These are phyloP conservation scores for Dryadula phaetusa DNA, from an alignment of 2,888 invertebrate species.

Conservation along the genomic window DNA sequence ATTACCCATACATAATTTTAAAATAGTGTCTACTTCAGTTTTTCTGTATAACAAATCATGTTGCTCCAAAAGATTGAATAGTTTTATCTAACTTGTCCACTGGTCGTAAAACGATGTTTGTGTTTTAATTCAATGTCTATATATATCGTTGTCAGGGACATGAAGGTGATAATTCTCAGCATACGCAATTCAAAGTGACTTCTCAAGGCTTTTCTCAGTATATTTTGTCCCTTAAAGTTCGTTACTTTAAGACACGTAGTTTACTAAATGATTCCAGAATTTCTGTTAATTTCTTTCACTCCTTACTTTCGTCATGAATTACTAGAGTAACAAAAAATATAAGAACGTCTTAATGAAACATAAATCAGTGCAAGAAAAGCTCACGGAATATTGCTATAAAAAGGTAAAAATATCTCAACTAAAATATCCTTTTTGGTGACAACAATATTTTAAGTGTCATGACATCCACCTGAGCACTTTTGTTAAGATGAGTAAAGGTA, in stretches of 20 bases:
- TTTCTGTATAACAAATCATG: background rate
- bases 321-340: conserved; percentile 61
- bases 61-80: background rate
- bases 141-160: conserved; percentile 17
- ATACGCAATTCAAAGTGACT: conserved; percentile 2
- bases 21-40: background rate
- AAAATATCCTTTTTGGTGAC: conserved; percentile 66
- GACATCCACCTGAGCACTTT: conserved; percentile 55
- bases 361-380: conserved; percentile 74
- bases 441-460: conserved; percentile 49
- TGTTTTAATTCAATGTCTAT: conserved; percentile 12
- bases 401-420: conserved; percentile 67
- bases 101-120: background rate
- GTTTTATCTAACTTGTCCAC: conserved; percentile 3
- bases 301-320: conserved; percentile 45
- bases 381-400: conserved; percentile 55
- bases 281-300: conserved; percentile 38
- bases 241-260: conserved; percentile 35
- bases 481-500: conserved; percentile 45
- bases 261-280: conserved; percentile 31
- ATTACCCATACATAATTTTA: background rate
- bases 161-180: conserved; percentile 19
- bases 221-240: conserved; percentile 19
- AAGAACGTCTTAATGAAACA: conserved; percentile 75
- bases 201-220: conserved; percentile 18